Evolutionary conservation across 2,797 vertebrate species (phyloP), one percentile per base, ranked within the genome.

Genomic region (Momotus momota): DNA sequence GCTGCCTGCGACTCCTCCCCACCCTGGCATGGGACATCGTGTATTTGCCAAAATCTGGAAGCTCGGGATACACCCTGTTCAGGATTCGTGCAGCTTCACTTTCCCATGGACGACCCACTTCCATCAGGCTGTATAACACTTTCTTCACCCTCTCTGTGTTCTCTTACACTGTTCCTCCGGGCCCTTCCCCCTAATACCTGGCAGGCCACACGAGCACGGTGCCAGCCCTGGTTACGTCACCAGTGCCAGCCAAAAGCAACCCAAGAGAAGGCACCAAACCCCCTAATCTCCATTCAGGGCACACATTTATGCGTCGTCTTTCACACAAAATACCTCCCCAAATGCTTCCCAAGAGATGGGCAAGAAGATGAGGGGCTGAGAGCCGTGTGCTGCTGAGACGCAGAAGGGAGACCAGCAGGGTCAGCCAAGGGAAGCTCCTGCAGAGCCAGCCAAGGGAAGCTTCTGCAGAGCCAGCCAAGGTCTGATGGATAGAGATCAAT

Each of bases 41-140:
- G 83, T 82, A 64, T 90, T 65, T 96, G 92, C 93, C 90, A 93
- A 77, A 74, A 91, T 35, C 57, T 71, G 81, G 88, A 70, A 58
- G 57, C 57, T 77, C 9, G 35, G 88, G 94, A 91, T 81, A 92
- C 94, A 84, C 86, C 82, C 90, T 89, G 94, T 70, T 87, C 84
- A 81, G 84, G 54, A 38, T 52, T 40, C 11, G 0, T 6, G 55
- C 80, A 86, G 48, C 58, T 81, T 74, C 27, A n/a, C 57, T 89
- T 94, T 95, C 91, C 89, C 94, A 89, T 61, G 81, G 84, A 33
- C 3, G 0, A 91, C 22, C 49, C 54, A 29, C 55, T 67, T 48
- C 35, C 31, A 41, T 20, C 73, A 43, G 13, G 27, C 66, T 40
- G 54, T 49, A 1, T 0, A 74, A 80, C 48, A 57, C 70, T 61